phyloP scores from a whole-genome alignment of 2,113 vertebrate species.

The Craseonycteris thonglongyai region DNA sequence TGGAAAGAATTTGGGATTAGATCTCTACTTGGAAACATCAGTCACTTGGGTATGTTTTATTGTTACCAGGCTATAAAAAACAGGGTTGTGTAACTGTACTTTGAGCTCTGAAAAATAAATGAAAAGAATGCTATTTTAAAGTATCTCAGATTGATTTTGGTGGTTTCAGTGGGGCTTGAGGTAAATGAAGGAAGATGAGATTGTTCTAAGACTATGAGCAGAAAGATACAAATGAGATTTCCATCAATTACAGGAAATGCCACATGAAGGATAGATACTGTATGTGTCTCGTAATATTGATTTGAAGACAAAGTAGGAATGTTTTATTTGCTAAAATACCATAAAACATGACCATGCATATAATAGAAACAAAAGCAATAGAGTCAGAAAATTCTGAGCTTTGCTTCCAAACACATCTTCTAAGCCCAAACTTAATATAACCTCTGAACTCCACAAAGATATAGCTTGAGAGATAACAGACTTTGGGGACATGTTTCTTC shows the following conservation, averaged over 20 bases:
- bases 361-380: slow-evolving; percentile 64
- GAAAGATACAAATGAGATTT: not conserved
- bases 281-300: slow-evolving; percentile 65
- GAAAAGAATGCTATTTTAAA: not conserved
- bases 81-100: not conserved
- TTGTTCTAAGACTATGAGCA: not conserved
- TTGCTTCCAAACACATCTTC: slow-evolving; percentile 33
- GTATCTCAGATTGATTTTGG: not conserved
- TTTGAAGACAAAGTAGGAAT: slow-evolving; percentile 45
- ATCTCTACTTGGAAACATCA: not conserved
- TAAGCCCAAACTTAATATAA: not conserved
- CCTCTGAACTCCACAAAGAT: not conserved
- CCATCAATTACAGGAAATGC: slow-evolving; percentile 40
- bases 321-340: slow-evolving; percentile 62
- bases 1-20: not conserved
- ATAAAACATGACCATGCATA: slow-evolving; percentile 56
- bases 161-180: not conserved
- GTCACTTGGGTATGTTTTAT: not conserved
- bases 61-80: not conserved
- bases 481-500: not conserved
- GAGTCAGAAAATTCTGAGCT: slow-evolving; percentile 37
- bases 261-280: not conserved
- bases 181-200: not conserved
- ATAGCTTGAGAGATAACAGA: not conserved
- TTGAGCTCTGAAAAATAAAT: not conserved